A percentile compares a stretch with the other conserved stretches of the same genome.
Evolutionary conservation across 2,888 invertebrate species (phyloP).

Genomic region (Diabrotica balteata): DNA sequence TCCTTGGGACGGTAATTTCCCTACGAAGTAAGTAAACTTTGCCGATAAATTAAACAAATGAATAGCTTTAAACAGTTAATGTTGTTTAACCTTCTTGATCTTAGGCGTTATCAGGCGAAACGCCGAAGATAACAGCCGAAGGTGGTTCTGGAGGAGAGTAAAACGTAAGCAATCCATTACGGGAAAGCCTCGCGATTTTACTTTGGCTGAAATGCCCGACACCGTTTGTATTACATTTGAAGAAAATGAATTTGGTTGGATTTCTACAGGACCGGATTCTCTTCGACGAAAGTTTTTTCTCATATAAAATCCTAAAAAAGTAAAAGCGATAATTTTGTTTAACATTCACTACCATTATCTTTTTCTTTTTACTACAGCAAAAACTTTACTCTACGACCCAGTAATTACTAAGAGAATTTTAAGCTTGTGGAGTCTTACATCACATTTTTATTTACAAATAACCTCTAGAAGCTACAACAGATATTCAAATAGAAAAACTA

Average conservation of each 20-base stretch:
- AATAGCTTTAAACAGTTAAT: constrained; percentile 60
- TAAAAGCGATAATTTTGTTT: too few relatives aligned
- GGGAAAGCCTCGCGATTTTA: constrained; percentile 44
- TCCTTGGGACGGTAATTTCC: constrained; percentile 12
- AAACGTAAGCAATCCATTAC: constrained; percentile 59
- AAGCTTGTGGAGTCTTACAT: too few relatives aligned
- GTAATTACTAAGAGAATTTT: too few relatives aligned
- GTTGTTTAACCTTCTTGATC: constrained; percentile 61
- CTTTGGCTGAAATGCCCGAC: constrained; percentile 8
- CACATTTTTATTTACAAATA: too few relatives aligned
- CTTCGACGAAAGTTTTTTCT: background rate
- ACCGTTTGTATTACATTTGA: constrained; percentile 12
- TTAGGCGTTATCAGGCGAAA: constrained; percentile 54
- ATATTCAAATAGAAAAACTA: too few relatives aligned
- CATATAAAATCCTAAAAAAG: too few relatives aligned
- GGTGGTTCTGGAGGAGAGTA: constrained; percentile 50
- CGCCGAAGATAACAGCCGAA: constrained; percentile 58
- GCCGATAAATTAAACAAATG: constrained; percentile 51
- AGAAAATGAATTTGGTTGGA: constrained; percentile 16
- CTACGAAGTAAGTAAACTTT: constrained; percentile 39
- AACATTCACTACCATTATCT: too few relatives aligned
- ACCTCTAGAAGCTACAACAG: too few relatives aligned
- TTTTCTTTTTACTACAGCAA: too few relatives aligned
- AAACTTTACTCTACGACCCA: too few relatives aligned
- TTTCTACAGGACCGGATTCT: constrained; percentile 11